Conservation (phyloP, 2,888 invertebrate genomes). For the Polyploca ridens region DNA sequence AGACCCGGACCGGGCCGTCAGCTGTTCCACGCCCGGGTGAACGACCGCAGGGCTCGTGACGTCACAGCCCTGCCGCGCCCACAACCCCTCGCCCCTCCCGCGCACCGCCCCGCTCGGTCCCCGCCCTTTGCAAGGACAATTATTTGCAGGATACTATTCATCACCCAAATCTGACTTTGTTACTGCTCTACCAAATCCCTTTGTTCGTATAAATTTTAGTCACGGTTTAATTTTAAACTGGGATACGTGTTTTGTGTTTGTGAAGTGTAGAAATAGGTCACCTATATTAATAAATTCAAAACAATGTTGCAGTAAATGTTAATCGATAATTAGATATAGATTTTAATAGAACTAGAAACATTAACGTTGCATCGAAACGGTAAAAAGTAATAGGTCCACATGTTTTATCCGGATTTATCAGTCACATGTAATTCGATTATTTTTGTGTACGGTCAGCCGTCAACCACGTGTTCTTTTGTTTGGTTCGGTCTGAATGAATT, state of each 20-base stretch:
- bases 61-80: constrained; percentile 69
- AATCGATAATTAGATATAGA: no score
- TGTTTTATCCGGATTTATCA: no score
- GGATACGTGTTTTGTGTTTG: constrained; percentile 26
- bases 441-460: no score
- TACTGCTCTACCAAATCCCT: constrained; percentile 50
- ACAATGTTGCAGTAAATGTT: background rate
- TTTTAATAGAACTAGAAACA: no score
- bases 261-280: constrained; percentile 34
- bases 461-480: no score
- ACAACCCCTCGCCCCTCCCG: constrained; percentile 36
- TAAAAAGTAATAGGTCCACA: no score
- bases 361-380: no score
- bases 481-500: no score
- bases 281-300: constrained; percentile 9
- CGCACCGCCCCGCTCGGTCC: constrained; percentile 32
- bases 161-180: constrained; percentile 46
- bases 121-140: constrained; percentile 59
- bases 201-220: constrained; percentile 38
- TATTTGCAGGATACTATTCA: constrained; percentile 76
- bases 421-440: no score
- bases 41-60: constrained; percentile 72
- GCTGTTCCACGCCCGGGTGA: constrained; percentile 61
- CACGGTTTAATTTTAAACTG: constrained; percentile 6
- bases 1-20: constrained; percentile 45